Base-by-base conservation (phyloP, 1,140 invertebrate genomes). In the Trichomalopsis sarcophagae region DNA sequence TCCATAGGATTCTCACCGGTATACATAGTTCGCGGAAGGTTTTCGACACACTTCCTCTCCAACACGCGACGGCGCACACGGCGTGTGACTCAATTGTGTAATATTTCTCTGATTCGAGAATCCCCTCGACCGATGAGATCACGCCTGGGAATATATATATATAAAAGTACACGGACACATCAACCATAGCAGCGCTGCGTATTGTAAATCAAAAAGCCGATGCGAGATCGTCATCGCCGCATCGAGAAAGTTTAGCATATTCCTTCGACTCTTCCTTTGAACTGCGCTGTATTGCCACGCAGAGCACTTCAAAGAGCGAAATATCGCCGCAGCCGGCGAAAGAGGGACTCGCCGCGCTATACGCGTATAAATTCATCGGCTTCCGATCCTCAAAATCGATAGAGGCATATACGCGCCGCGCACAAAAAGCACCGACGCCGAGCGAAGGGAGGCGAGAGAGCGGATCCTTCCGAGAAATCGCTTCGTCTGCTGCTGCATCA, bases 381-480 rank as follows among this genome's bases (percentile, higher is more conserved):
- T 5, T 33, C 36, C 14, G 73, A 84, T 84, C 62, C 23, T 84
- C 50, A 78, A 84, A 84, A 79, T 79, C 66, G 82, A 84, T 36
- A 44, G 9, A 36, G 44, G 6, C n/a, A 73, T 30, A 33, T 75
- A 69, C 68, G 44, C 23, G 40, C 10, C 76, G 23, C 30, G 27
- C 21, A 50, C n/a, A 76, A 71, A 84, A 36, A 79, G 50, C 68
- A 3, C 69, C 23, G 30, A 23, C 33, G 50, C 69, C 27, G 27
- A 68, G 77, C 47, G 62, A 84, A 68, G 81, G 75, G 33, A 66
- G 40, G 27, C 27, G 27, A 3, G 33, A 36, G 33, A 36, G 33
- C 33, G 44, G n/a, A 73, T 82, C 75, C 73, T 84, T 84, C 86
- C 33, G n/a, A 81, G 84, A 85, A 85, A 33, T 81, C 79, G 71